A percentile compares a stretch with the other conserved stretches of the same genome.
These are phyloP conservation scores for Argopecten irradians DNA, from an alignment of 1,140 invertebrate genomes.

Conservation along the genomic window DNA sequence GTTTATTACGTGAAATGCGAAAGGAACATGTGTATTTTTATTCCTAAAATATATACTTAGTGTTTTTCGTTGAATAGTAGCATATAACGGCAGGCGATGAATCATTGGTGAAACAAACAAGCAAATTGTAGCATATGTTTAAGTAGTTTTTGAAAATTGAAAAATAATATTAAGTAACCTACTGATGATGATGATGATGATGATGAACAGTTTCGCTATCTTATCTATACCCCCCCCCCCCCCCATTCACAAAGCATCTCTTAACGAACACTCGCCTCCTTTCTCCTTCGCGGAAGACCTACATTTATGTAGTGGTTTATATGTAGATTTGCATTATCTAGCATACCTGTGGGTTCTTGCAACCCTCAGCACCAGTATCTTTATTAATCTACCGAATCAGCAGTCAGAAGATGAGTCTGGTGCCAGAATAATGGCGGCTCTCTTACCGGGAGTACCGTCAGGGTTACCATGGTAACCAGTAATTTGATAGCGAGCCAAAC, in stretches of 20 bases:
- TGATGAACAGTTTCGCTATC: no score
- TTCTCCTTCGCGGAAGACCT: slow-evolving; percentile 1
- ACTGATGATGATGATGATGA: no score
- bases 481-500: background rate
- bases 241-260: background rate
- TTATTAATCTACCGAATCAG: background rate
- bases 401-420: background rate
- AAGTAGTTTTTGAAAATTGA: no score
- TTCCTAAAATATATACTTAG: background rate
- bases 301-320: background rate
- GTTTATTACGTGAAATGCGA: background rate
- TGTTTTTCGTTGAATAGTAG: no score
- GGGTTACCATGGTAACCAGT: background rate
- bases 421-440: background rate
- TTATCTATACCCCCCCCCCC: background rate
- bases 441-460: background rate
- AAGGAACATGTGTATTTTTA: background rate
- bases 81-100: background rate
- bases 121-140: no score
- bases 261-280: background rate
- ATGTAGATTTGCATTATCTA: background rate
- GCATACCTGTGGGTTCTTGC: background rate
- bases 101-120: no score
- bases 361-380: background rate
- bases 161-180: no score